Evolutionary conservation across 1,140 invertebrate species (phyloP).

Genomic region (Bombus waltoni): DNA sequence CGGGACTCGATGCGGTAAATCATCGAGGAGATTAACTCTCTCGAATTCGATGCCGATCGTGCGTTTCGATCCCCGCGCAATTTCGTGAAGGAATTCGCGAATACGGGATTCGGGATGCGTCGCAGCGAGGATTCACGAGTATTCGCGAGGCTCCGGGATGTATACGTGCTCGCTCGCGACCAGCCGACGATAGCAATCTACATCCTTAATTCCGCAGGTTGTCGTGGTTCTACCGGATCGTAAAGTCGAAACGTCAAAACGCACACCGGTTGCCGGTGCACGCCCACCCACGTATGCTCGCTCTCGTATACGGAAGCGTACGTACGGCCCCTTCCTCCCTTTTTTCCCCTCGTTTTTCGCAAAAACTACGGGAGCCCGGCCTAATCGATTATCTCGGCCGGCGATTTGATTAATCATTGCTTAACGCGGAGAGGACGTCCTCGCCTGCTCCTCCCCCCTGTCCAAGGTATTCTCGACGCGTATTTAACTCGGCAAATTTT

Average conservation of each 20-base stretch:
- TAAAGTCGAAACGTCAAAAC: constrained; percentile 72
- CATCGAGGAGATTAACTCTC: constrained; percentile 53
- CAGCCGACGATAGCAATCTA: constrained; percentile 69
- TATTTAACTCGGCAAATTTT: too few relatives aligned
- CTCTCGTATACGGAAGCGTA: constrained; percentile 31
- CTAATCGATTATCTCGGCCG: constrained; percentile 6
- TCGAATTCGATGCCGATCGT: constrained; percentile 60
- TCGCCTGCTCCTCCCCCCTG: neutral
- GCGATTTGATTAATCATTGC: neutral
- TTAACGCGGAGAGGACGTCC: neutral
- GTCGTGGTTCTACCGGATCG: constrained; percentile 62
- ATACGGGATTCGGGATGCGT: constrained; percentile 55
- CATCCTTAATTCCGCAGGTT: constrained; percentile 73
- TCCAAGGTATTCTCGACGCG: neutral
- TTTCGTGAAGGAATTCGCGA: constrained; percentile 43
- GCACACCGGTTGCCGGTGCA: constrained; percentile 53
- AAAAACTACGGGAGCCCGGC: neutral
- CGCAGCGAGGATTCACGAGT: neutral
- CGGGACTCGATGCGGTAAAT: constrained; percentile 9
- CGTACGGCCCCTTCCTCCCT: neutral
- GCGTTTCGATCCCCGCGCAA: constrained; percentile 32
- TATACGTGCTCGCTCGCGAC: constrained; percentile 30
- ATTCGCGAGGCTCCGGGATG: constrained; percentile 43
- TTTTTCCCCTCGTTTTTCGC: neutral
- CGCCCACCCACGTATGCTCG: constrained; percentile 63